A percentile compares a stretch with the other conserved stretches of the same genome.
These are phyloP conservation scores for Elmis aenea DNA, from an alignment of 2,888 invertebrate genomes.

Conservation along the genomic window DNA sequence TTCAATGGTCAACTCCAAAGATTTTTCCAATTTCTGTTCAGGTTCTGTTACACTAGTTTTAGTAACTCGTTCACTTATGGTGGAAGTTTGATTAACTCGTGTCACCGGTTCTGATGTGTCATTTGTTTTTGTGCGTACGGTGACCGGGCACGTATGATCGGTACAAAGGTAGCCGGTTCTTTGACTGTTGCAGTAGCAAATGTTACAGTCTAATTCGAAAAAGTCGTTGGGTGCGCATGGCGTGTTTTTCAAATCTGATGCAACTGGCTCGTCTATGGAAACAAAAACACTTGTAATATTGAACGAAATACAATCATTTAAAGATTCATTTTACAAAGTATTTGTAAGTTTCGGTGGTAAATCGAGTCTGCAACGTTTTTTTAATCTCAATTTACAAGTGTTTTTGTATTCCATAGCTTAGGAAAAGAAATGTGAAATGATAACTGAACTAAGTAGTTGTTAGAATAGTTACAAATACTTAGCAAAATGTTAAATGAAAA, in stretches of 20 bases:
- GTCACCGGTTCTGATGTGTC: too few species aligned
- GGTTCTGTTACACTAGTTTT: too few species aligned
- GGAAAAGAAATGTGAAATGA: conserved; percentile 5
- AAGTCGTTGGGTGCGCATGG: conserved; percentile 52
- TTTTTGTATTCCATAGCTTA: conserved; percentile 6
- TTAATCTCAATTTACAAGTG: too few species aligned
- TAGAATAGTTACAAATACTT: conserved; percentile 31
- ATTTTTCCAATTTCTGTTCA: too few species aligned
- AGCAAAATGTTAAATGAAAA: conserved; percentile 13
- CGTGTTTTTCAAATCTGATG: conserved; percentile 38
- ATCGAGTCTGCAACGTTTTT: too few species aligned
- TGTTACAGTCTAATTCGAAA: conserved; percentile 55
- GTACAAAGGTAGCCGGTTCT: conserved; percentile 54
- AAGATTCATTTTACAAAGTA: conserved; percentile 16
- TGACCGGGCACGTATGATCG: conserved; percentile 44
- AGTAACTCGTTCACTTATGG: too few species aligned
- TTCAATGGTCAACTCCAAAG: too few species aligned
- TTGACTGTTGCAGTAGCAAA: conserved; percentile 54
- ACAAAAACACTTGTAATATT: conserved; percentile 24
- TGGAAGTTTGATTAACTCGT: too few species aligned
- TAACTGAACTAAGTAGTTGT: conserved; percentile 5
- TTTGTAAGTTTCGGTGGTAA: conserved; percentile 16
- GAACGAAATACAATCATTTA: background rate
- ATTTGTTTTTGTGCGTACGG: too few species aligned
- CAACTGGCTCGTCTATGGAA: conserved; percentile 30